Evolutionary conservation across 2,113 vertebrate genomes (phyloP), one percentile per base, ranked within the genome.

Genomic region (Brevimyrus niger): DNA sequence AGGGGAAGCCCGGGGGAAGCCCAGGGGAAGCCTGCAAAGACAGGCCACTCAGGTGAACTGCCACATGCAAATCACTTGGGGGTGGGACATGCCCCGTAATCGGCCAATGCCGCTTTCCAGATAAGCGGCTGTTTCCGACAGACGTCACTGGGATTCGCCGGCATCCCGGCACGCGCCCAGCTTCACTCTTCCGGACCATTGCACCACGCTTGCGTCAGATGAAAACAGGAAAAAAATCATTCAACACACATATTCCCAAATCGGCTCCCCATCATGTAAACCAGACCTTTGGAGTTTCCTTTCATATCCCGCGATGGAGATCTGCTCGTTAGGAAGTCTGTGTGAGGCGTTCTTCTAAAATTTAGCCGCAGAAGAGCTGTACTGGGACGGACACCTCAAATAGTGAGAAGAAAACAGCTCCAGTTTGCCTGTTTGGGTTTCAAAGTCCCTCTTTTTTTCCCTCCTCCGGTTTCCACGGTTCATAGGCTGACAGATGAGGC

Each of bases 251-350:
- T n/a, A 53, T 53, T 35, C 50, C 83, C 83, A 86, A 86, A 27
- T 27, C 15, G 5, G 50, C 50, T 55, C 85, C 27, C 85, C 8
- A 3, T 44, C n/a, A 51, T 87, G 85, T 87, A 50, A 53, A 50
- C 13, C 47, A 50, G 50, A 53, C 85, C 0, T 47, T 53, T 38
- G n/a, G 85, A 87, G 85, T 55, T 84, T 84, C n/a, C 85, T 53
- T 86, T 86, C 84, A 86, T 86, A 51, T 86, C 44, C 82, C 13
- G 10, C 4, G n/a, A 35, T 9, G 15, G 27, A 50, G n/a, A 35
- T 11, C 42, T 84, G 23, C 44, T 84, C 21, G 19, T 84, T 84
- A 47, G 44, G 44, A 84, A 84, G 93, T 94, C 95, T 92, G 94
- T 95, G 94, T 93, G 93, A 50, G 44, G 4, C 11, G 3, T 9